Evolutionary conservation across 2,113 vertebrate genomes (phyloP), one percentile per base, ranked within the genome.

Genomic region (Trachemys scripta): DNA sequence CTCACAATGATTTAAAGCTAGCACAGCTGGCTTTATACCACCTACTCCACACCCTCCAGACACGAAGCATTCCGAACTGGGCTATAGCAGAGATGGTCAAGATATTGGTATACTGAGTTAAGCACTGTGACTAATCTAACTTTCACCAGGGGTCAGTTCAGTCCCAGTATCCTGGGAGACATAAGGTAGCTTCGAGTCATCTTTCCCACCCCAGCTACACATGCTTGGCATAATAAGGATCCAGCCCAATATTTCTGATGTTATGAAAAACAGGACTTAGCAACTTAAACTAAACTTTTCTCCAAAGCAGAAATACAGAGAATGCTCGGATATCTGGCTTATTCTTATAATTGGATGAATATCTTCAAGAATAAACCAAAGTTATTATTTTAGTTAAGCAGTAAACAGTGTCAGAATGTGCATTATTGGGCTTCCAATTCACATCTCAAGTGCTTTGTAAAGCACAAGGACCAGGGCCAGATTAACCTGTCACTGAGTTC

Each of bases 391-490:
- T 13, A 42, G 35, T 75, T 20, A 85, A 92, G 92, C 35, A 88
- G 3, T 1, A 62, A 80, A 5, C 19, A 11, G 56, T 1, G 0
- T 72, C 35, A 79, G 51, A 81, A 16, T 59, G 45, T 53, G 80
- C 45, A 80, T 2, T 2, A 87, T 82, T 38, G 86, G 82, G 78
- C 0, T 78, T 54, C 17, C 50, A 27, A 19, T 13, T 81, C 42
- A 35, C 3, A 78, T 45, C 83, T 79, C 82, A 81, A 7, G 79
- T 8, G 25, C 0, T 0, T n/a, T 8, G 1, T 31, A 49, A 53
- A 72, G 0, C 38, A 59, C 4, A 35, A 96, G 5, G 10, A 38
- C 16, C 50, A 5, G 4, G 69, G 27, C 16, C 24, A 80, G 4
- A 29, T 27, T 0, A 82, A 13, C 56, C 25, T 57, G 56, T 57